Evolutionary conservation across 1,140 invertebrate genomes (phyloP).

Genomic region (Drosophila equinoxialis): DNA sequence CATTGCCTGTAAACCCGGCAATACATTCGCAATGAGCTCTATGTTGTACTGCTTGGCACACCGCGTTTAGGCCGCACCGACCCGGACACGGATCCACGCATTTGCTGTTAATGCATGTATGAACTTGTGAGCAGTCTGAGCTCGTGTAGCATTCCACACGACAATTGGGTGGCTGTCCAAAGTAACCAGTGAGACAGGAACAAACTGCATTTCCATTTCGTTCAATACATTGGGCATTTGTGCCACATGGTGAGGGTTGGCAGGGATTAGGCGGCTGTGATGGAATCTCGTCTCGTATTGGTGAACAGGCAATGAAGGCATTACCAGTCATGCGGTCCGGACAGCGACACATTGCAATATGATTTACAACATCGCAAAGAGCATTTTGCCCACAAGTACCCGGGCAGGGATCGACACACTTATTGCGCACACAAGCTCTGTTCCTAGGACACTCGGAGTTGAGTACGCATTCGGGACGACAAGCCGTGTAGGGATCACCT

Average conservation of each 20-base stretch:
- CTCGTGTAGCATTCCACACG: conserved; percentile 90
- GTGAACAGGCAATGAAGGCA: conserved; percentile 84
- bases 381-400: conserved; percentile 91
- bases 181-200: conserved; percentile 88
- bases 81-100: conserved; percentile 91
- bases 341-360: conserved; percentile 90
- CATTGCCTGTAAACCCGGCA: conserved; percentile 89
- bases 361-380: conserved; percentile 90
- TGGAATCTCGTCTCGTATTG: conserved; percentile 64
- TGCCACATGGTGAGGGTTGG: conserved; percentile 89
- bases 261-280: conserved; percentile 85
- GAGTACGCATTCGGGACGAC: conserved; percentile 88
- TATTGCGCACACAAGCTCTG: conserved; percentile 91
- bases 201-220: conserved; percentile 89
- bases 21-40: conserved; percentile 90
- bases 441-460: conserved; percentile 91
- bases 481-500: conserved; percentile 90
- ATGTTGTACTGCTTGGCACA: conserved; percentile 89
- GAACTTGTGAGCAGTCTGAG: conserved; percentile 88
- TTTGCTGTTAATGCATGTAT: conserved; percentile 90
- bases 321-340: conserved; percentile 90
- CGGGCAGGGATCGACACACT: conserved; percentile 91
- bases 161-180: conserved; percentile 89
- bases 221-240: conserved; percentile 89
- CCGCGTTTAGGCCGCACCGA: conserved; percentile 89